These are phyloP conservation scores for Rhagonycha lutea DNA, from an alignment of 2,888 invertebrate genomes.

Conservation along the genomic window DNA sequence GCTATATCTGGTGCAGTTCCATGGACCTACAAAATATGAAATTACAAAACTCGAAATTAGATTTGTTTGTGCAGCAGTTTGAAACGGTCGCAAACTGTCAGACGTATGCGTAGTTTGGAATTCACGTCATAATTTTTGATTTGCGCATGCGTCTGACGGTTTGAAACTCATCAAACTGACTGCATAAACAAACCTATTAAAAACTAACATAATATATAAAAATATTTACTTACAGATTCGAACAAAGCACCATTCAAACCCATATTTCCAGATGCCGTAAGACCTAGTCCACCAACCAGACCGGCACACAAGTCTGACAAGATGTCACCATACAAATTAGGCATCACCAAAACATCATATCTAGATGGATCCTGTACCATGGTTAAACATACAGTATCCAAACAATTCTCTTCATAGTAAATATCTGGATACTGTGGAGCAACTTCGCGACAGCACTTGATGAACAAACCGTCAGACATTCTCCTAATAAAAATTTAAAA, in stretches of 20 bases:
- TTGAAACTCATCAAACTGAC: no score
- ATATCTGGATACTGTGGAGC: constrained; percentile 91
- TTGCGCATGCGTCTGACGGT: no score
- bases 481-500: constrained; percentile 66
- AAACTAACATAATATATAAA: no score
- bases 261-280: constrained; percentile 98
- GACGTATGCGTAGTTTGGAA: no score
- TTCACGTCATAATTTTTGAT: no score
- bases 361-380: constrained; percentile 97
- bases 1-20: constrained; percentile 98
- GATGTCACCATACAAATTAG: constrained; percentile 98
- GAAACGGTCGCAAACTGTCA: no score
- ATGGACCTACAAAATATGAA: constrained; percentile 71
- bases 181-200: no score
- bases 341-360: constrained; percentile 99
- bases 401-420: constrained; percentile 95
- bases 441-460: constrained; percentile 93
- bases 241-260: constrained; percentile 97
- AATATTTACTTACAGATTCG: constrained; percentile 92
- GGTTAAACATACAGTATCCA: constrained; percentile 98
- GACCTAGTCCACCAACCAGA: constrained; percentile 94
- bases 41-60: not conserved
- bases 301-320: constrained; percentile 99
- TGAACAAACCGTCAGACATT: constrained; percentile 98
- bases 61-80: no score